Base-by-base conservation (phyloP, 2,113 vertebrate genomes). In the Polypterus bichir region DNA sequence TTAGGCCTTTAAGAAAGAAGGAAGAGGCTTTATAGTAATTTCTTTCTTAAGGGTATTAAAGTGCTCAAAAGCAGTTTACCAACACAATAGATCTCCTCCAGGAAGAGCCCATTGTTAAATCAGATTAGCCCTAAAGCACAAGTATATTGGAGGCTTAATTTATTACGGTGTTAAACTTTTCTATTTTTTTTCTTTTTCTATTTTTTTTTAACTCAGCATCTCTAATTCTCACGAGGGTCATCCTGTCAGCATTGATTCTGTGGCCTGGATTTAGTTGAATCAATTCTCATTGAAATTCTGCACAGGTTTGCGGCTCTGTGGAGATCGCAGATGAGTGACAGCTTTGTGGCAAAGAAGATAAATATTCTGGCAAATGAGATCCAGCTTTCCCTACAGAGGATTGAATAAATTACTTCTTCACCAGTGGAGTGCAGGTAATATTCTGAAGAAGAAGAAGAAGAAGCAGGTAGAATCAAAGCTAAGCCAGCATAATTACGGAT, bases 281-380 rank as follows among this genome's bases (percentile, higher is more conserved):
- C 86, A 84, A 84, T 83, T 77, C 84, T 87, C 84, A 86, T 87
- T 87, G 81, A 84, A 85, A 88, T 87, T 87, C 85, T 78, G 81
- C 77, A 73, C 83, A 81, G 75, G 81, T 82, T 72, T 78, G 64
- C 76, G 80, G 71, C 80, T 86, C 83, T 75, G 77, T 81, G 73
- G 81, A 84, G 85, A 84, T 64, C 77, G 77, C 71, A 81, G 80
- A 82, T 87, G 84, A 86, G 84, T 86, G 85, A 82, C 85, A 86
- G 79, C 76, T 74, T 77, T 80, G 81, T 84, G 83, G 81, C 80
- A 85, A 78, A 77, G 73, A 83, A 88, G 86, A 88, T 84, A 86
- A 88, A 87, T 85, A 86, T 74, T 78, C 83, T 79, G 78, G 84
- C 83, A 85, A 87, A 86, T 86, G 82, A 86, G 81, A 88, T 86